Evolutionary conservation across 2,888 invertebrate genomes (phyloP).

Genomic region (Agonopterix subpropinquella): DNA sequence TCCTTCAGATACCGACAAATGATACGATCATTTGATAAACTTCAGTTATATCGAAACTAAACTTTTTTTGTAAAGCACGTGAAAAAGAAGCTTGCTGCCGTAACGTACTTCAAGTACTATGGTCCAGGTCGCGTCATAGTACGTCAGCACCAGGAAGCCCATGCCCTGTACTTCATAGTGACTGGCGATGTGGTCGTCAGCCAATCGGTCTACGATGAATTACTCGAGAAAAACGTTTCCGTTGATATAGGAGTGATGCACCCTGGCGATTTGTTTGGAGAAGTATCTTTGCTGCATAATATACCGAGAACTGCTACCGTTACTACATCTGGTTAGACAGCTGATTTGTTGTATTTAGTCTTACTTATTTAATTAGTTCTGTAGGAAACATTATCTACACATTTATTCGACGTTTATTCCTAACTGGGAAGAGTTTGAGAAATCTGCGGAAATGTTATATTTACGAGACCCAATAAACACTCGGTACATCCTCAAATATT

Average conservation of each 20-base stretch:
- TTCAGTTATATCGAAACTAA: background rate
- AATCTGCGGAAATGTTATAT: slow-evolving; percentile 95
- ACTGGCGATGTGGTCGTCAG: slow-evolving; percentile 73
- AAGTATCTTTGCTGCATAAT: slow-evolving; percentile 78
- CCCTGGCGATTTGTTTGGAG: slow-evolving; percentile 80
- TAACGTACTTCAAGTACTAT: slow-evolving; percentile 77
- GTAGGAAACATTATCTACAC: too few species aligned
- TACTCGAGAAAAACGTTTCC: slow-evolving; percentile 56
- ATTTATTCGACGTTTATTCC: slow-evolving; percentile 95
- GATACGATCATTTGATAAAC: too few species aligned
- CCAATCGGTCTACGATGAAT: slow-evolving; percentile 65
- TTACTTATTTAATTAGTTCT: too few species aligned
- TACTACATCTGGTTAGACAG: slow-evolving; percentile 65
- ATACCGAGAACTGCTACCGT: slow-evolving; percentile 78
- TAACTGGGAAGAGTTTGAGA: slow-evolving; percentile 98
- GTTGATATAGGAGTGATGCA: slow-evolving; percentile 69
- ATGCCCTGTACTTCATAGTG: slow-evolving; percentile 79
- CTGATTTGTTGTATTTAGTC: background rate
- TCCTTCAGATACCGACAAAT: too few species aligned
- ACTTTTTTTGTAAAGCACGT: slow-evolving; percentile 54
- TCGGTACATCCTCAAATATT: slow-evolving; percentile 95
- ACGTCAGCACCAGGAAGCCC: slow-evolving; percentile 75
- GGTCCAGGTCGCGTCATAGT: slow-evolving; percentile 76
- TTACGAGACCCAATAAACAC: slow-evolving; percentile 93
- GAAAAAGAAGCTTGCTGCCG: slow-evolving; percentile 76